These are phyloP conservation scores for Diadophis punctatus DNA, from an alignment of 2,113 vertebrate genomes.

Conservation along the genomic window DNA sequence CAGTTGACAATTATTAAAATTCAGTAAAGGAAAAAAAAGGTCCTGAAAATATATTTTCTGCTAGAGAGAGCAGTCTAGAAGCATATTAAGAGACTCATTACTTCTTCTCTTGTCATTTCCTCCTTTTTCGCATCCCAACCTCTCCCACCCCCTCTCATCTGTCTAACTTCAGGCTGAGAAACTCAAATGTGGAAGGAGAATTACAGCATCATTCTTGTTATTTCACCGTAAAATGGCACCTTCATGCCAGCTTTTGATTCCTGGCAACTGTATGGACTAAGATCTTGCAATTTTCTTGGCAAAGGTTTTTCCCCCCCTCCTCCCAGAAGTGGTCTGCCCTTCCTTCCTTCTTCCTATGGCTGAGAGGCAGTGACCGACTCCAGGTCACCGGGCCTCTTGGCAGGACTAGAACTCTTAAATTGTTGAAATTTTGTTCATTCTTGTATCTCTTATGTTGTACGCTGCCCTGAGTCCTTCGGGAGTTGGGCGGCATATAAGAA, in stretches of 20 bases:
- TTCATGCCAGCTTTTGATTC: background rate
- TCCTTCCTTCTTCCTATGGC: background rate
- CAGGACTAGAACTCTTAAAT: background rate
- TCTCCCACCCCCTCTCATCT: background rate
- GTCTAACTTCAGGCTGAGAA: background rate
- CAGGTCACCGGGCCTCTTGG: background rate
- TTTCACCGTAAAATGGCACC: background rate
- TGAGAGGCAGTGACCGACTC: background rate
- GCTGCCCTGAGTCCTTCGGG: too few relatives aligned
- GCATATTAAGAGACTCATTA: background rate
- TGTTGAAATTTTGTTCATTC: too few relatives aligned
- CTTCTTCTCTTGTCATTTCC: background rate
- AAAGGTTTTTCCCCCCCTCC: background rate
- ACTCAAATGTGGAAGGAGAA: background rate
- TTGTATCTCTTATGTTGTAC: too few relatives aligned
- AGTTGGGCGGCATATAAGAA: too few relatives aligned
- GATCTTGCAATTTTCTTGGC: background rate
- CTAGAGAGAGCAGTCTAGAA: background rate
- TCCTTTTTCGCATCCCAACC: background rate
- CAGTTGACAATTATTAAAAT: conserved; percentile 26
- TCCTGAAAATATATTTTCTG: background rate
- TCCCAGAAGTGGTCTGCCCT: background rate
- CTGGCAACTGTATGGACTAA: background rate
- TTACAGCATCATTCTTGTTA: background rate
- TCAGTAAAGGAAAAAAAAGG: background rate